Percentiles rank a stretch among this genome's conserved stretches.
Conservation (phyloP, 2,888 invertebrate genomes). For the Perizoma affinitatum region DNA sequence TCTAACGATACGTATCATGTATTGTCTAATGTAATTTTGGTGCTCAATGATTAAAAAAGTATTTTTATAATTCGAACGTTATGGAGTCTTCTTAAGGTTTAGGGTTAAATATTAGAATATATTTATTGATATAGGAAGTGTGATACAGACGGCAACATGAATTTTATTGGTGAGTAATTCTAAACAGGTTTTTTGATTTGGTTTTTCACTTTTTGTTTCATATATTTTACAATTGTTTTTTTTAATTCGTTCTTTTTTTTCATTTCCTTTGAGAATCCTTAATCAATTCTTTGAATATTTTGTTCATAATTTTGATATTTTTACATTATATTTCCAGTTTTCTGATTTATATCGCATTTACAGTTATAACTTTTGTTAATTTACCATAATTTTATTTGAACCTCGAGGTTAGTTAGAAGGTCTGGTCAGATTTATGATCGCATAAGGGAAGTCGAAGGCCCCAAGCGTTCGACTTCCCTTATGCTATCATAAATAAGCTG, state of each 20-base stretch:
- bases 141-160: conserved; percentile 65
- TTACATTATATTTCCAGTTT: too few species aligned
- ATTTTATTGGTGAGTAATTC: conserved; percentile 74
- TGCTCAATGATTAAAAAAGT: conserved; percentile 73
- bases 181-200: conserved; percentile 1
- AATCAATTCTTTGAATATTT: too few species aligned
- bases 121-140: conserved; percentile 53
- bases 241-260: neutral
- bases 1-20: conserved; percentile 80
- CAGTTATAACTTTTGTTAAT: too few species aligned
- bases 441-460: too few species aligned
- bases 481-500: conserved; percentile 12
- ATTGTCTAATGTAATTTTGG: conserved; percentile 74
- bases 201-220: conserved; percentile 3
- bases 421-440: neutral
- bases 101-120: conserved; percentile 45
- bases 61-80: conserved; percentile 74
- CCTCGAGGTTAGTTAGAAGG: neutral
- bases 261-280: too few species aligned
- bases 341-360: too few species aligned
- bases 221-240: neutral
- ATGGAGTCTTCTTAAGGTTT: conserved; percentile 66
- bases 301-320: too few species aligned
- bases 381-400: too few species aligned
- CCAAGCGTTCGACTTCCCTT: neutral